Conservation (phyloP, 2,888 invertebrate species). For the Eilema caniola region DNA sequence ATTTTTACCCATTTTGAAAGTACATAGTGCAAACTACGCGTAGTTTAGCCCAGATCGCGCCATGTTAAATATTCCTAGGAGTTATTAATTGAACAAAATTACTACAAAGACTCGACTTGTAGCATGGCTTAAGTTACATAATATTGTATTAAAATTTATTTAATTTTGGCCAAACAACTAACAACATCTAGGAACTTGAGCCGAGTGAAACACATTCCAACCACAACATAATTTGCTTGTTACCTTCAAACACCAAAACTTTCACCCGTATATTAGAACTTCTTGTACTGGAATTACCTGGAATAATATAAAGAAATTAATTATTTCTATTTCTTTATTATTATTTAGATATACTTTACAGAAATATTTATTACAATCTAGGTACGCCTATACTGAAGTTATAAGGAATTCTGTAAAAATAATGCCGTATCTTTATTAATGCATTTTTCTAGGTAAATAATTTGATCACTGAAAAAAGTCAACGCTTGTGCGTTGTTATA, state of each 20-base stretch:
- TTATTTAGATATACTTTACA: not conserved
- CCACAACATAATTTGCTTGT: conserved; percentile 42
- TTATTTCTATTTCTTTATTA: not conserved
- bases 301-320: conserved; percentile 31
- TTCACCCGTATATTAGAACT: conserved; percentile 34
- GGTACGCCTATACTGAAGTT: no score
- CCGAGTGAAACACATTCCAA: conserved; percentile 22
- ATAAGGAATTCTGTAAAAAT: not conserved
- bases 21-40: no score
- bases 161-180: conserved; percentile 4
- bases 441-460: no score
- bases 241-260: conserved; percentile 44
- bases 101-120: not conserved
- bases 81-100: not conserved
- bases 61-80: not conserved
- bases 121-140: not conserved
- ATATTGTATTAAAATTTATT: not conserved
- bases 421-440: no score
- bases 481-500: no score
- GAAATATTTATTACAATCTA: not conserved
- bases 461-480: no score
- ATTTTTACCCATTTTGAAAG: no score
- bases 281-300: conserved; percentile 44
- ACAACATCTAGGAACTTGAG: conserved; percentile 19
- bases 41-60: no score